These are phyloP conservation scores for Drosophila ironensis DNA, from an alignment of 1,140 invertebrate species.

Conservation along the genomic window DNA sequence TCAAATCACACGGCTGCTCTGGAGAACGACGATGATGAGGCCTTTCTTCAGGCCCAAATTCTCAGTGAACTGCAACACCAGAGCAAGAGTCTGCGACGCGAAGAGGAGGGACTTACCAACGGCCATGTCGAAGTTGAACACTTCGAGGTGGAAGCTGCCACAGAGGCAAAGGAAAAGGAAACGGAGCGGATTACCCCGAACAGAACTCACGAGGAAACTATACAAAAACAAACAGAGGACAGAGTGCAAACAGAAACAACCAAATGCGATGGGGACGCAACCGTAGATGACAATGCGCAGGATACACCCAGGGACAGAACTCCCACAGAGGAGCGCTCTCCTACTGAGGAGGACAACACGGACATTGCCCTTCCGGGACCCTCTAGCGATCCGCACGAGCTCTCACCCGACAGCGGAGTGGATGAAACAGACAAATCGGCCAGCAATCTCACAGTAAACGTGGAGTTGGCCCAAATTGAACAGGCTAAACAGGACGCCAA, in stretches of 20 bases:
- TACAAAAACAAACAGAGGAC: background rate
- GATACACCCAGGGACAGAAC: background rate
- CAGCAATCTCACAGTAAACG: slow-evolving; percentile 36
- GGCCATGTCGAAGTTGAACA: slow-evolving; percentile 32
- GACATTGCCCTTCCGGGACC: background rate
- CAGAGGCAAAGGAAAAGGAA: background rate
- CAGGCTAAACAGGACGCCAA: slow-evolving; percentile 45
- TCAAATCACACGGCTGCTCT: background rate
- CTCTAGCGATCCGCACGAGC: background rate
- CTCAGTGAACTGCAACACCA: slow-evolving; percentile 67
- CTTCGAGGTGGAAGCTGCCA: background rate
- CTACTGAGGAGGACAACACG: background rate
- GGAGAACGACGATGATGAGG: slow-evolving; percentile 53
- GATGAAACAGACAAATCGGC: slow-evolving; percentile 25
- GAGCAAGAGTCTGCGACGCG: slow-evolving; percentile 39
- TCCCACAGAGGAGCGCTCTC: background rate
- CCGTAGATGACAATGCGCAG: background rate
- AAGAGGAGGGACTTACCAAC: slow-evolving; percentile 29
- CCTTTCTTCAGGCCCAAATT: slow-evolving; percentile 61
- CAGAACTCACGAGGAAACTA: background rate
- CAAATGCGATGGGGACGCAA: slow-evolving; percentile 7
- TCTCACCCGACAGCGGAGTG: slow-evolving; percentile 28
- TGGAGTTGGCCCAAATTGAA: slow-evolving; percentile 42
- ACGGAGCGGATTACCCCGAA: no score
- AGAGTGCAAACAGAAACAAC: background rate